Evolutionary conservation across 2,797 vertebrate species (phyloP), one percentile per base, ranked within the genome.

Genomic region (Pogonophryne albipinna): DNA sequence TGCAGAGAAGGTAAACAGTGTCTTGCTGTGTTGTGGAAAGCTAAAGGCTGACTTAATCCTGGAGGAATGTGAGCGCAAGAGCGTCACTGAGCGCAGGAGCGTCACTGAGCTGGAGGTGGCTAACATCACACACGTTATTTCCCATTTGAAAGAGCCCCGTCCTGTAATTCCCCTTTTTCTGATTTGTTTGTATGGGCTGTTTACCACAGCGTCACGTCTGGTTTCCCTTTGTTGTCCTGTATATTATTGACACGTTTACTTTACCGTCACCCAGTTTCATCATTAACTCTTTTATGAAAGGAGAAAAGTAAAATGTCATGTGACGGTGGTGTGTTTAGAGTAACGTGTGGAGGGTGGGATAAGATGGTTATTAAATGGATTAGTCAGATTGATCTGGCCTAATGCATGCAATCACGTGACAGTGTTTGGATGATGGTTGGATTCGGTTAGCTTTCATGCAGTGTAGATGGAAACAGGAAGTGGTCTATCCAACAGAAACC

Each of bases 51-150:
- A 83, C 67, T 74, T 64, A 47, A 79, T 42, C 47, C 51, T 17
- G 3, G n/a, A 78, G 73, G 72, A 82, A 83, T 85, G 10, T 66
- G 61, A 41, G 58, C n/a, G n/a, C n/a, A n/a, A n/a, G n/a, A n/a
- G n/a, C 3, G 27, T 23, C 66, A 1, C n/a, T 53, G 58, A n/a
- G n/a, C n/a, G n/a, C n/a, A n/a, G n/a, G n/a, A n/a, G n/a, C n/a
- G n/a, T n/a, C n/a, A n/a, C n/a, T n/a, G n/a, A 19, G 14, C 49
- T 64, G 76, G 62, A 72, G 47, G 66, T 10, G 38, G 19, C 44
- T 65, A 1, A 69, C 70, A 17, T 51, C 64, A 8, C 17, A 9
- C 31, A 55, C 27, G 34, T 60, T 55, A 19, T 61, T 69, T 68
- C 53, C 47, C 11, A 27, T 27, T 47, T 8, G 3, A 11, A 9